A percentile compares a stretch with the other conserved stretches of the same genome.
These are phyloP conservation scores for Sebastes diploproa DNA, from an alignment of 2,797 vertebrate species.

Conservation along the genomic window DNA sequence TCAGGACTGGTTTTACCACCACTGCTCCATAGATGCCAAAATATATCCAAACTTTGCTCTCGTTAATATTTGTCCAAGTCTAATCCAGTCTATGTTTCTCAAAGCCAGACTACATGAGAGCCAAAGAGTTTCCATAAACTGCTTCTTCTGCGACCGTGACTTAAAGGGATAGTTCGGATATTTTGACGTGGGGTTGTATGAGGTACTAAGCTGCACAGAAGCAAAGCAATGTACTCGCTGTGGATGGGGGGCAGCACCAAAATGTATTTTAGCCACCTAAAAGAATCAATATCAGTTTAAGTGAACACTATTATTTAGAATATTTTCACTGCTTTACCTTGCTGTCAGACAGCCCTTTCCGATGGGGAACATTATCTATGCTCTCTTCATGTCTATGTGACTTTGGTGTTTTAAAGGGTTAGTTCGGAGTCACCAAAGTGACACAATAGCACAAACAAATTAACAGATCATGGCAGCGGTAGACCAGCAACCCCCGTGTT, in stretches of 20 bases:
- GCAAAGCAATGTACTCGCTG: not conserved
- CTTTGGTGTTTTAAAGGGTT: not conserved
- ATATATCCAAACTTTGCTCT: not conserved
- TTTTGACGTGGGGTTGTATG: rapidly evolving
- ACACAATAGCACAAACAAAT: not conserved
- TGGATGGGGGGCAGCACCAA: not conserved
- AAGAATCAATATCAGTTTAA: not conserved
- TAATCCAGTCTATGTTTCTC: not conserved
- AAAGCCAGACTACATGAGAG: not conserved
- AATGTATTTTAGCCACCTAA: not conserved
- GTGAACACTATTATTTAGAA: not conserved
- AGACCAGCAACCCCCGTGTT: too few species aligned
- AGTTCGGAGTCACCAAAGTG: not conserved
- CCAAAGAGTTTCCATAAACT: not conserved
- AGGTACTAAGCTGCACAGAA: too few species aligned
- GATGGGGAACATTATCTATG: not conserved
- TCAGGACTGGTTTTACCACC: not conserved
- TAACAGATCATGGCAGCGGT: too few species aligned
- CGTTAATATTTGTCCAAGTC: not conserved
- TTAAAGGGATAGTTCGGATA: not conserved
- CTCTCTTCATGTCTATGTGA: not conserved
- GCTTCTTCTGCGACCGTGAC: not conserved
- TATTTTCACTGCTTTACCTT: not conserved
- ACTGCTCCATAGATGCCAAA: not conserved
- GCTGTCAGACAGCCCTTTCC: not conserved